These are phyloP conservation scores for Heptranchias perlo DNA, from an alignment of 2,113 vertebrate species.

Conservation along the genomic window DNA sequence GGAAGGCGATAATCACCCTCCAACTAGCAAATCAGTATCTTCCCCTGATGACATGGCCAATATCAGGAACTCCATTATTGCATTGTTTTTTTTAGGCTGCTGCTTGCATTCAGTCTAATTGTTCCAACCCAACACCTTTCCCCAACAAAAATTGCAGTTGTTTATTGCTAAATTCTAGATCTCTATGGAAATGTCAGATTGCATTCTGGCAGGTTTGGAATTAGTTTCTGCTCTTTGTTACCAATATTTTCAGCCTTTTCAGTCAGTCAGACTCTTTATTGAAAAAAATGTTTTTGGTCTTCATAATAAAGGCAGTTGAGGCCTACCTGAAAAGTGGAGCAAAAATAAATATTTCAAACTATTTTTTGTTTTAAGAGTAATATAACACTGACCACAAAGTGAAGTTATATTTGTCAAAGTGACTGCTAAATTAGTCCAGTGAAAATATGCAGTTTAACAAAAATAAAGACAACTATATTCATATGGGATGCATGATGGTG, in stretches of 20 bases:
- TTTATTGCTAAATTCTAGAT: background rate
- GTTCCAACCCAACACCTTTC: background rate
- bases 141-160: background rate
- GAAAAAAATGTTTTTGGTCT: background rate
- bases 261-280: background rate
- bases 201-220: background rate
- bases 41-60: background rate
- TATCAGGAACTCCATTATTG: background rate
- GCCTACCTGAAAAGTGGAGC: background rate
- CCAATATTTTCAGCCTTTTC: background rate
- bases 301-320: background rate
- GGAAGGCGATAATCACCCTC: background rate
- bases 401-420: background rate
- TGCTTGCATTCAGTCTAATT: background rate
- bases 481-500: background rate
- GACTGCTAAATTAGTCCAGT: background rate
- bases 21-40: background rate
- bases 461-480: background rate
- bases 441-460: background rate
- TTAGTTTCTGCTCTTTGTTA: background rate
- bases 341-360: background rate
- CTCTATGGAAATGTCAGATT: background rate
- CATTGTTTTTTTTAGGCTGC: background rate
- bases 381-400: background rate
- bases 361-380: background rate